Evolutionary conservation across 1,140 invertebrate genomes (phyloP).

Genomic region (Bombus haemorrhoidalis): DNA sequence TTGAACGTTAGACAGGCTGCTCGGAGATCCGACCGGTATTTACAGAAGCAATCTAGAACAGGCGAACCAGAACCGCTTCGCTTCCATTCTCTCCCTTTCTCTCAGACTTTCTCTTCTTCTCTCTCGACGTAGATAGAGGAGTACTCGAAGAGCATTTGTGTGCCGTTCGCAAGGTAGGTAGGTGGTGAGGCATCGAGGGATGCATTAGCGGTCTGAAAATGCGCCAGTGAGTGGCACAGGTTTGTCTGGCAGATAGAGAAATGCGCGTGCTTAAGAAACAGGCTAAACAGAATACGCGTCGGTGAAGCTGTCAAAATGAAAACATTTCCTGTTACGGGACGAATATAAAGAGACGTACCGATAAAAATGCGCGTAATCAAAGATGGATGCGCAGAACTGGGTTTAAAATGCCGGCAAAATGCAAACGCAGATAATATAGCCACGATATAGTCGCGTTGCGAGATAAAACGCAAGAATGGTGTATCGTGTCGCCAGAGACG

Average conservation of each 20-base stretch:
- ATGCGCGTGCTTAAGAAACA: slow-evolving; percentile 37
- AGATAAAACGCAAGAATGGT: neutral
- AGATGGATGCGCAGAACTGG: neutral
- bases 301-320: slow-evolving; percentile 14
- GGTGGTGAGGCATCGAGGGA: slow-evolving; percentile 50
- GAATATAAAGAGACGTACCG: neutral
- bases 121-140: slow-evolving; percentile 34
- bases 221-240: slow-evolving; percentile 18
- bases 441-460: no score
- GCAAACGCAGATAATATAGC: neutral
- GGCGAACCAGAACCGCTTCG: slow-evolving; percentile 66
- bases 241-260: slow-evolving; percentile 33
- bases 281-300: slow-evolving; percentile 26
- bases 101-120: slow-evolving; percentile 20
- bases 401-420: no score
- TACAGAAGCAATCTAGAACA: slow-evolving; percentile 71
- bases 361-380: neutral
- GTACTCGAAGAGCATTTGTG: slow-evolving; percentile 63
- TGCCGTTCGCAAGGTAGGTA: slow-evolving; percentile 44
- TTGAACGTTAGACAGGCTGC: slow-evolving; percentile 28
- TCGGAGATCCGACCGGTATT: slow-evolving; percentile 58
- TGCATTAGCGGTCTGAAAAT: slow-evolving; percentile 69
- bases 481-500: no score
- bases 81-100: slow-evolving; percentile 11
- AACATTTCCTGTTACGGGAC: no score